Percentiles rank a stretch among this genome's conserved stretches.
phyloP scores from a whole-genome alignment of 1,140 invertebrate genomes.

The Luehdorfia chinensis region DNA sequence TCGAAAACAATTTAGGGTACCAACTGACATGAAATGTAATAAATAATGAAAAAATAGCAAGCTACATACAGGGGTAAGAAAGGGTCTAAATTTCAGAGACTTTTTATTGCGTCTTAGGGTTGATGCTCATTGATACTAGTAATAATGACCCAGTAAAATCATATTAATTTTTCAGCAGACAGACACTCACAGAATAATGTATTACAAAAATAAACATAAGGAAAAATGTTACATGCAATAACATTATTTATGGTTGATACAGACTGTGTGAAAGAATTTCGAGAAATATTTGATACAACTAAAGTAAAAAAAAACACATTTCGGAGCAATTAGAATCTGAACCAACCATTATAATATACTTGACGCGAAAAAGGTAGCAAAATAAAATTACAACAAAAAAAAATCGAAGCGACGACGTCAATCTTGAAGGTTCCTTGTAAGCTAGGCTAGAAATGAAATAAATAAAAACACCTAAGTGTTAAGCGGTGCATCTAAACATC shows the following conservation, averaged over 20 bases:
- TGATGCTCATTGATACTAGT: constrained; percentile 16
- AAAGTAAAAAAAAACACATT: too few species aligned
- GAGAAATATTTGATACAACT: too few species aligned
- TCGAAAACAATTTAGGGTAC: too few species aligned
- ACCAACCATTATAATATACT: constrained; percentile 12
- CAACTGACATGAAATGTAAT: too few species aligned
- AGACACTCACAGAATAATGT: constrained; percentile 1
- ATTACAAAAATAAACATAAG: constrained; percentile 5
- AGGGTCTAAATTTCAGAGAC: too few species aligned
- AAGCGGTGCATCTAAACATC: constrained; percentile 75
- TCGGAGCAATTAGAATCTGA: constrained; percentile 4
- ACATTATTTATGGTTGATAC: constrained; percentile 11
- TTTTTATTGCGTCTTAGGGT: constrained; percentile 10
- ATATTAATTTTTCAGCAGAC: not conserved
- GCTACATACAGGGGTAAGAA: too few species aligned
- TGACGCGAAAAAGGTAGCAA: constrained; percentile 8
- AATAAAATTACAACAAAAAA: constrained; percentile 14
- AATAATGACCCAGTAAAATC: too few species aligned
- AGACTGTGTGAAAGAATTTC: constrained; percentile 1
- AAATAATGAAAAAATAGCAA: too few species aligned
- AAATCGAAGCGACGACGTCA: constrained; percentile 37
- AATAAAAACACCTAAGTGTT: constrained; percentile 65
- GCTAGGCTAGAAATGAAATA: constrained; percentile 33
- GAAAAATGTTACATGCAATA: constrained; percentile 8
- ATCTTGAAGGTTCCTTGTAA: constrained; percentile 34